Base-by-base conservation (phyloP, 2,797 vertebrate species). In the Neostethus bicornis region DNA sequence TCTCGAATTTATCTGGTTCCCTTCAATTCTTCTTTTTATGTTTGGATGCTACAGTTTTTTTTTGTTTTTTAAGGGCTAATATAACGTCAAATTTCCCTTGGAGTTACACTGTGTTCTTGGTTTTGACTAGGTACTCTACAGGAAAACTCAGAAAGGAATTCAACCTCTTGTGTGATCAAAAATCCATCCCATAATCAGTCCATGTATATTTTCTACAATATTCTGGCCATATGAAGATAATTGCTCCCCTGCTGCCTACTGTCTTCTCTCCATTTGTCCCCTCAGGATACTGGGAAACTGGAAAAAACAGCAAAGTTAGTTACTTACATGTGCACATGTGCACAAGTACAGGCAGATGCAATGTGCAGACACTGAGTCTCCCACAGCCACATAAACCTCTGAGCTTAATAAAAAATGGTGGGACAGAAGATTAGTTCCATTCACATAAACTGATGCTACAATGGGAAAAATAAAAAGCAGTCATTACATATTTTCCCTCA, bases 191-290 rank as follows among this genome's bases (percentile, higher is more conserved):
- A 37, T 25, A 58, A 59, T 38, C 12, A 23, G 58, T 56, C 67
- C 42, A 20, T 5, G 10, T 62, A 49, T 53, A 32, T 34, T 16
- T 45, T 62, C 24, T 71, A 49, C 61, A 75, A 79, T 73, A 56
- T 83, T 79, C 48, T 43, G 53, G 41, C 19, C 80, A 81, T 63
- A 85, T 83, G 73, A 77, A 41, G 41, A 48, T 65, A 35, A 63
- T 38, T 62, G 37, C 20, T 76, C 66, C 69, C 72, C 65, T 42
- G 64, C 44, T 38, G 77, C 61, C 73, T 51, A 54, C 31, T 55
- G 65, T 70, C 65, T 37, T 55, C 58, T 44, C 24, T 79, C 45
- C 46, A 61, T 66, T 81, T 62, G 54, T 64, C 50, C 41, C 72
- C 52, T 65, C 66, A 70, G 73, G 62, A 72, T 63, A 21, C 66